Percentiles rank a stretch among this genome's conserved stretches.
Conservation (phyloP, 2,113 vertebrate genomes). For the Grammomys surdaster region DNA sequence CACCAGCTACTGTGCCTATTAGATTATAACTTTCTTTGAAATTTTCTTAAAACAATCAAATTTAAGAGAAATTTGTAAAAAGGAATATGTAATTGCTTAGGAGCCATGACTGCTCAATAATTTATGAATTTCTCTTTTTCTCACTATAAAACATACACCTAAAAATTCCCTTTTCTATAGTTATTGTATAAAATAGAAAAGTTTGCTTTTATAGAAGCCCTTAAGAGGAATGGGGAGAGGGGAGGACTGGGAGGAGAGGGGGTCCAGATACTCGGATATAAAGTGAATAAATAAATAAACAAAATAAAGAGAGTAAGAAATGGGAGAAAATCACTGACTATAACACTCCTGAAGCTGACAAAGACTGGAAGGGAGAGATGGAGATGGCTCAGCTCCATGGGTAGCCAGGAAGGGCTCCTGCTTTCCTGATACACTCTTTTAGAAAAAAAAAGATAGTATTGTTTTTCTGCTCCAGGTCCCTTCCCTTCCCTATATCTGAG, state of each 20-base stretch:
- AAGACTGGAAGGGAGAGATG: not conserved
- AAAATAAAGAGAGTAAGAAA: not conserved
- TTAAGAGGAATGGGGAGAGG: not conserved
- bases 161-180: constrained; percentile 26
- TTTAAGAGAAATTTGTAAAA: constrained; percentile 49
- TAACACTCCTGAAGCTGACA: not conserved
- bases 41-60: constrained; percentile 59
- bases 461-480: not conserved
- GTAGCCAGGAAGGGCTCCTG: not conserved
- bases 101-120: constrained; percentile 32
- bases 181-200: constrained; percentile 23
- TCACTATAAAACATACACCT: constrained; percentile 31
- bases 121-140: constrained; percentile 51
- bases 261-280: no score
- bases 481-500: constrained; percentile 57
- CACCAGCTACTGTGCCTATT: not conserved
- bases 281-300: no score
- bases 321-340: not conserved
- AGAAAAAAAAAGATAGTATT: not conserved
- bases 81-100: not conserved
- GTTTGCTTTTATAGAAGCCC: constrained; percentile 33
- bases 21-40: constrained; percentile 27
- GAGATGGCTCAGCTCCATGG: not conserved
- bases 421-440: not conserved
- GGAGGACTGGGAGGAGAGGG: no score